A percentile compares a stretch with the other conserved stretches of the same genome.
Conservation (phyloP, 2,113 vertebrate genomes). For the Pelmatolapia mariae region DNA sequence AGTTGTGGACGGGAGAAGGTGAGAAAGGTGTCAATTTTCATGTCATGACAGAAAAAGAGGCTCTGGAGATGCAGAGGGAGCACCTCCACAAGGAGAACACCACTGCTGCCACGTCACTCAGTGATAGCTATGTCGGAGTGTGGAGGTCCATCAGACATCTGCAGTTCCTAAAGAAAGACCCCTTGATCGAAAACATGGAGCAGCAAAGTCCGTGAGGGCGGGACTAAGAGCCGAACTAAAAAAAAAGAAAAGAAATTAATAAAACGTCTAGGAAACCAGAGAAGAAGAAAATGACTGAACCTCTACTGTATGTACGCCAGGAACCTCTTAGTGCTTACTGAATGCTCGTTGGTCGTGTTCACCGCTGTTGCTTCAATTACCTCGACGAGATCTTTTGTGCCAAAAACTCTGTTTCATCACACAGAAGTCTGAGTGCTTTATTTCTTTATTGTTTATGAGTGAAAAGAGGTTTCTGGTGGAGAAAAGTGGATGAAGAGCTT, state of each 20-base stretch:
- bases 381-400: neutral
- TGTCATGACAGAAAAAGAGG: conserved; percentile 50
- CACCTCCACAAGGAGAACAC: conserved; percentile 40
- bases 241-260: neutral
- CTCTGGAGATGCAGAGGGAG: conserved; percentile 63
- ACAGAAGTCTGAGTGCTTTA: neutral
- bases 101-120: conserved; percentile 52
- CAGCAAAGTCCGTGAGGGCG: conserved; percentile 82
- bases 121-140: conserved; percentile 83
- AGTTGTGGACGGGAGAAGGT: conserved; percentile 7
- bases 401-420: neutral
- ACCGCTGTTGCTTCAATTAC: neutral
- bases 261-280: neutral
- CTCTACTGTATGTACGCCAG: neutral
- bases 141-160: conserved; percentile 86
- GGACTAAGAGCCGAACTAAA: neutral
- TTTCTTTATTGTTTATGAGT: neutral
- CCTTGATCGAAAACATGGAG: conserved; percentile 89
- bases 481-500: neutral
- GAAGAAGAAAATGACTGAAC: neutral
- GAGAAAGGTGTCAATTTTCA: neutral
- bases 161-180: conserved; percentile 86
- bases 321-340: neutral
- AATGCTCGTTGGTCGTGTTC: neutral
- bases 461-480: conserved; percentile 15